Conservation (phyloP, 2,888 invertebrate genomes). For the Liodrosophila aerea region DNA sequence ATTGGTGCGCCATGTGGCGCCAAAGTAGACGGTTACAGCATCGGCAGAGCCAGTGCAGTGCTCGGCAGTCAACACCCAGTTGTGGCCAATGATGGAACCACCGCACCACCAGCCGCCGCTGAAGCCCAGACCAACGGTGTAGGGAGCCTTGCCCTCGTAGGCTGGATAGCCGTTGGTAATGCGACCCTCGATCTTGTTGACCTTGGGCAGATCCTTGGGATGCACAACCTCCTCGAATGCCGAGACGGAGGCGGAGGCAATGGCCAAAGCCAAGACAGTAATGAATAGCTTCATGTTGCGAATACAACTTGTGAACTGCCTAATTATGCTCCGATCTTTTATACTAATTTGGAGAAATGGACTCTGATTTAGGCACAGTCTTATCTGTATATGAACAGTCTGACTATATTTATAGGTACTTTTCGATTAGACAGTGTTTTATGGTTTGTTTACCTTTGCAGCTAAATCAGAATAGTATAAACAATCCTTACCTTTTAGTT, state of each 20-base stretch:
- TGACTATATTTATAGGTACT: not conserved
- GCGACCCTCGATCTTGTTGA: conserved; percentile 43
- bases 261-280: conserved; percentile 49
- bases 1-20: conserved; percentile 56
- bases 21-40: conserved; percentile 54
- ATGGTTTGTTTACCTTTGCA: conserved; percentile 1
- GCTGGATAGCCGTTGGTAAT: conserved; percentile 65
- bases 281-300: conserved; percentile 53
- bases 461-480: not conserved
- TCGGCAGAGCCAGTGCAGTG: conserved; percentile 63
- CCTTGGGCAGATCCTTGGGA: conserved; percentile 41
- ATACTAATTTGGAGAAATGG: no score
- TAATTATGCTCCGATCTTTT: conserved; percentile 3
- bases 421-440: not conserved
- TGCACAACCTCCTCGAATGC: conserved; percentile 31
- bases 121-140: conserved; percentile 71
- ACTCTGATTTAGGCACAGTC: conserved; percentile 6
- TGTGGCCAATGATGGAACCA: conserved; percentile 59
- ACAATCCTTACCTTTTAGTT: no score
- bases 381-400: conserved; percentile 12
- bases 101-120: conserved; percentile 68
- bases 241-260: conserved; percentile 36
- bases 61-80: conserved; percentile 61
- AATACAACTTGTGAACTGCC: conserved; percentile 20
- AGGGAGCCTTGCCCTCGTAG: conserved; percentile 63